Conservation (phyloP, 2,113 vertebrate genomes). For the Prionailurus viverrinus region DNA sequence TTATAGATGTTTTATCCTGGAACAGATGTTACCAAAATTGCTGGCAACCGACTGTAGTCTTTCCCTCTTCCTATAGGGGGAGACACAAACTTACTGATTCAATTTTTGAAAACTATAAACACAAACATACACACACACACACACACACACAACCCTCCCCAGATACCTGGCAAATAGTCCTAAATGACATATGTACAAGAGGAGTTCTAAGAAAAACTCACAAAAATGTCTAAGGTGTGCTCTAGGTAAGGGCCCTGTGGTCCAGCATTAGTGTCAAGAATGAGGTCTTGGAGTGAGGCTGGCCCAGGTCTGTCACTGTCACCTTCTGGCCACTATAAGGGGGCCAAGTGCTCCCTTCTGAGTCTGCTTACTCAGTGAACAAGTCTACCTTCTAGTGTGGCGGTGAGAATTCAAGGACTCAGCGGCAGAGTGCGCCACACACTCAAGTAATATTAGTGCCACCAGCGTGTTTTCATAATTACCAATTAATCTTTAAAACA, state of each 20-base stretch:
- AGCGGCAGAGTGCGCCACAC: not conserved
- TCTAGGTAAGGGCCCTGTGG: not conserved
- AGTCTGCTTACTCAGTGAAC: not conserved
- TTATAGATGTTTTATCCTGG: constrained; percentile 62
- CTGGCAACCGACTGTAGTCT: constrained; percentile 51
- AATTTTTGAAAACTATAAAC: constrained; percentile 48
- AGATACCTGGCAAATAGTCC: not conserved
- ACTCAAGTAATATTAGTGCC: not conserved
- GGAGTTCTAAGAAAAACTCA: not conserved
- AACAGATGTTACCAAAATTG: constrained; percentile 71
- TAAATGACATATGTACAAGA: not conserved
- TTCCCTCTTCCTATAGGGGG: constrained; percentile 60
- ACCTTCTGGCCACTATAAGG: not conserved
- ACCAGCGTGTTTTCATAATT: not conserved
- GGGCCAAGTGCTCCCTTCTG: not conserved
- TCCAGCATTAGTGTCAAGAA: not conserved
- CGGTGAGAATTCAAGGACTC: not conserved
- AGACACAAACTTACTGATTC: constrained; percentile 60
- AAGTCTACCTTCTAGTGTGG: no score
- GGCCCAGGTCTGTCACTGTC: not conserved
- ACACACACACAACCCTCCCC: not conserved
- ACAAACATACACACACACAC: not conserved
- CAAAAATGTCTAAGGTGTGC: not conserved
- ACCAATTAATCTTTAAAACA: not conserved
- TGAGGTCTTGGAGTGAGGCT: not conserved